Conservation (phyloP, 1,140 invertebrate species). For the Brachionus angularis region DNA sequence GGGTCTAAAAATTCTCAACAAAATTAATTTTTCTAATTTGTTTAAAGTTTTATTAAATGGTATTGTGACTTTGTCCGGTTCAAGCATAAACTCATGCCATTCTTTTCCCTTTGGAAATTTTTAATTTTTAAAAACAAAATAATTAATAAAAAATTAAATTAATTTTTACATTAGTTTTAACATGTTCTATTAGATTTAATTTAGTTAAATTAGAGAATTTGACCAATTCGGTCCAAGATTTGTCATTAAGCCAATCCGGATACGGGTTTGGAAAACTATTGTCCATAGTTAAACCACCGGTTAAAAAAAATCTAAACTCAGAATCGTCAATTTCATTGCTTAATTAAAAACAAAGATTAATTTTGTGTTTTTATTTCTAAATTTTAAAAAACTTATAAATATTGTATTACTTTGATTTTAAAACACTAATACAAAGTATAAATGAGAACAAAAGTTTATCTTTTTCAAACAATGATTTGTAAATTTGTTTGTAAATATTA, state of each 20-base stretch:
- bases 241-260: conserved; percentile 53
- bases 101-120: no score
- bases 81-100: conserved; percentile 57
- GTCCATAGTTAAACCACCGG: conserved; percentile 56
- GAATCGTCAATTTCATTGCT: conserved; percentile 54
- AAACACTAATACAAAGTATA: conserved; percentile 53
- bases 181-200: conserved; percentile 21
- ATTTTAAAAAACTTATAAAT: neutral
- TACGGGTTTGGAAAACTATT: conserved; percentile 57
- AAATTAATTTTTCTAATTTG: conserved; percentile 52
- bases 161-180: conserved; percentile 21
- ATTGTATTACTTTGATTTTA: conserved; percentile 51
- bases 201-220: conserved; percentile 51
- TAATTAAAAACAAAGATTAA: conserved; percentile 16
- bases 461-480: conserved; percentile 58
- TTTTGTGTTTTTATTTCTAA: neutral
- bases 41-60: conserved; percentile 50
- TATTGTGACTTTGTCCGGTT: conserved; percentile 48
- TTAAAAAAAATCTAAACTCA: conserved; percentile 57
- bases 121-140: conserved; percentile 48
- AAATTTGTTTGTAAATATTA: conserved; percentile 57
- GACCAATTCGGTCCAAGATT: conserved; percentile 58
- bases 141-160: no score
- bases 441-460: conserved; percentile 59
- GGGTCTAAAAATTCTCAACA: conserved; percentile 55